A percentile compares a stretch with the other conserved stretches of the same genome.
Evolutionary conservation across 2,888 invertebrate species (phyloP).

Genomic region (Hemicrepidius hirtus): DNA sequence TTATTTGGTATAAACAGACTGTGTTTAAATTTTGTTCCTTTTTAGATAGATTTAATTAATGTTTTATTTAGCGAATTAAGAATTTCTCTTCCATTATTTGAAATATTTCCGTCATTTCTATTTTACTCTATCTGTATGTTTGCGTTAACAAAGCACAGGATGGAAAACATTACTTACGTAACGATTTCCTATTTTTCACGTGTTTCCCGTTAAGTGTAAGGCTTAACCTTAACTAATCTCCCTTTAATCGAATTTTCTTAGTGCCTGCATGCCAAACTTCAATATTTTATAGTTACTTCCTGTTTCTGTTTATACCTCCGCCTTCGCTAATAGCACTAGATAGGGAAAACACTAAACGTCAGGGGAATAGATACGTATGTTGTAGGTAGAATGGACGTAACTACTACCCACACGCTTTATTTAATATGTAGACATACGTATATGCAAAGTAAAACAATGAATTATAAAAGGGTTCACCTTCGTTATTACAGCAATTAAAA

Average conservation of each 20-base stretch:
- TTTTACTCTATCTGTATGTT: neutral
- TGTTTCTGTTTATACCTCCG: conserved; percentile 19
- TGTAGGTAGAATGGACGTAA: too few species aligned
- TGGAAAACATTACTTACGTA: conserved; percentile 19
- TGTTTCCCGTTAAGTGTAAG: neutral
- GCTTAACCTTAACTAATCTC: conserved; percentile 19
- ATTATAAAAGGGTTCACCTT: neutral
- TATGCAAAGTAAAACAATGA: neutral
- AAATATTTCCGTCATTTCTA: neutral
- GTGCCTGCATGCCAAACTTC: conserved; percentile 18
- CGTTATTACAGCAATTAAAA: conserved; percentile 29
- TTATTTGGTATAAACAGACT: too few species aligned
- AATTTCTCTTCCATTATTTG: too few species aligned
- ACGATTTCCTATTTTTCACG: neutral
- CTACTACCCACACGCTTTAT: neutral
- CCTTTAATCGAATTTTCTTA: conserved; percentile 28
- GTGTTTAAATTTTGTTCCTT: too few species aligned
- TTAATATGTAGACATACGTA: neutral
- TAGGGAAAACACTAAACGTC: conserved; percentile 2
- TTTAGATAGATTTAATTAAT: too few species aligned
- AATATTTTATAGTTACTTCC: conserved; percentile 20
- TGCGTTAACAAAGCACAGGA: neutral
- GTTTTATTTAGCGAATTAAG: too few species aligned
- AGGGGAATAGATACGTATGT: neutral
- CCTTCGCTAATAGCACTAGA: conserved; percentile 12